Base-by-base conservation (phyloP, 2,797 vertebrate genomes). In the Notamacropus eugenii region DNA sequence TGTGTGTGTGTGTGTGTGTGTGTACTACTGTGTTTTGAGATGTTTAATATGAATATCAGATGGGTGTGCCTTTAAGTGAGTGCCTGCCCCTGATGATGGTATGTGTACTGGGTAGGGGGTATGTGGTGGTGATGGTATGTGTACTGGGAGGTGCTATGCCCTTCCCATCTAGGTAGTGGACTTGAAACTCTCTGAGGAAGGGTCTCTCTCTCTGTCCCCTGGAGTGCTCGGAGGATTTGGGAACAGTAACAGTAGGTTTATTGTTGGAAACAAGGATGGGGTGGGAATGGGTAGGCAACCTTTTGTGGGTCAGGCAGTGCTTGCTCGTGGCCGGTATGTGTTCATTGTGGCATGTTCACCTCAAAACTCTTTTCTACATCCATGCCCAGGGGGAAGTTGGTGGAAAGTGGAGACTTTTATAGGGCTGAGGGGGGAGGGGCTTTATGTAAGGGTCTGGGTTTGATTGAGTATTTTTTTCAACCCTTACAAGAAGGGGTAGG, bases 1-100 rank as follows among this genome's bases (percentile, higher is more conserved):
- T 55, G 87, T 92, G 56, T 19, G 67, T 55, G 87, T 92, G 56
- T 54, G 56, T 46, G 52, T 8, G 16, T 87, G 67, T 55, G 67
- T 92, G 56, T 19, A 54, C n/a, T 91, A 95, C 58, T 95, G 28
- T 95, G 59, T 96, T 87, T 59, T 95, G 92, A 29, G 55, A 92
- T 91, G 46, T 82, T 57, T 94, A 40, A 57, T 57, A 58, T 67
- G 28, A 92, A 93, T 82, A 54, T 90, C 67, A 95, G 96, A 93
- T 67, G 91, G 52, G 46, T 94, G 90, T 54, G 19, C 92, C 56
- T 95, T 93, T 59, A 92, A 94, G 82, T 90, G 91, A 92, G 94
- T 94, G 12, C 46, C 90, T 54, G 90, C 34, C 50, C 90, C 31
- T 91, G 28, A 31, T 13, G 90, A 34, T 29, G 28, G 90, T 54